Conservation (phyloP, 1,140 invertebrate genomes). For the Lepidurus couesii region DNA sequence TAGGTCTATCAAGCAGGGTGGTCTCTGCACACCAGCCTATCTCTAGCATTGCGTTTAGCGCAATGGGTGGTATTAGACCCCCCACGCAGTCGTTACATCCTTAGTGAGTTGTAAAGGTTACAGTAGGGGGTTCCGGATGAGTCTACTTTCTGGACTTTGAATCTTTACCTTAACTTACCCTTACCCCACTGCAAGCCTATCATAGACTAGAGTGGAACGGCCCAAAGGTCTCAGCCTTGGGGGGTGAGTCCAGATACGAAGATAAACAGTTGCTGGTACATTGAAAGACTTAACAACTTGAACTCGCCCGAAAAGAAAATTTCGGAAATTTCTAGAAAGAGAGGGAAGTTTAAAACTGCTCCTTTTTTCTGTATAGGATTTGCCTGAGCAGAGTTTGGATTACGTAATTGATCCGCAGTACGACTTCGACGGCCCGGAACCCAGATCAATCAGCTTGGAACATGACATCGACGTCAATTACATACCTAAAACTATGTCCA, state of each 20-base stretch:
- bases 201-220: background rate
- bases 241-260: no score
- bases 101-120: background rate
- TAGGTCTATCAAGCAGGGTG: conserved; percentile 13
- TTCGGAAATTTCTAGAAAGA: no score
- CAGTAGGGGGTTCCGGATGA: background rate
- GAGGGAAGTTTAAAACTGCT: no score
- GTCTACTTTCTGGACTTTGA: background rate
- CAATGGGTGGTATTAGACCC: background rate
- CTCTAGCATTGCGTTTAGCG: background rate
- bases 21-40: background rate
- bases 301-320: no score
- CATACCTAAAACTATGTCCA: background rate
- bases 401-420: background rate
- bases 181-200: background rate
- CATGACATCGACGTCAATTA: conserved; percentile 15
- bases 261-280: no score
- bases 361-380: background rate
- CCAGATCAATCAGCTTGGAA: background rate
- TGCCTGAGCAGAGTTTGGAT: background rate
- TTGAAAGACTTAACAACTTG: no score
- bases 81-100: background rate
- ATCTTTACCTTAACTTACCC: background rate
- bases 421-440: background rate
- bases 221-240: no score